Evolutionary conservation across 2,888 invertebrate genomes (phyloP), one percentile per base, ranked within the genome.

Genomic region (Strigamia maritima): DNA sequence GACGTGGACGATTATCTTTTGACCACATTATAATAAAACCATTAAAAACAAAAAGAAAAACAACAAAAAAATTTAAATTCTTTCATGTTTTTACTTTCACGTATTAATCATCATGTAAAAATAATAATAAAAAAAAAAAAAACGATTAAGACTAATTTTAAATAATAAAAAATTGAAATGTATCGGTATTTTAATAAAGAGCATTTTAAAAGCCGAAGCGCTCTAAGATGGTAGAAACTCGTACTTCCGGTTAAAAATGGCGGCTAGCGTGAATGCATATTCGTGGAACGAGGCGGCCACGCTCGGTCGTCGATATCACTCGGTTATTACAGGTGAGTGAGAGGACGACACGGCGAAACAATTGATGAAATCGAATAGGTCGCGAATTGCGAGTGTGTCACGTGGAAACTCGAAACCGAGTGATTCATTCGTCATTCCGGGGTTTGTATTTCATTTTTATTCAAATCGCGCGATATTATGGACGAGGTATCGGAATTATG

Each of bases 1-100:
- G 85, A 88, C 81, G 82, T 87, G n/a, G 82, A 84, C 38, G 82
- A 83, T 82, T 86, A 87, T 84, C 85, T 84, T 84, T 84, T 84
- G 4, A 49, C 16, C n/a, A 3, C 49, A n/a, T 14, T 77, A 74
- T 24, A n/a, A n/a, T n/a, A n/a, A n/a, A n/a, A n/a, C n/a, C n/a
- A n/a, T n/a, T n/a, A n/a, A n/a, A n/a, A n/a, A n/a, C n/a, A n/a
- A n/a, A n/a, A n/a, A n/a, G 24, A 49, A 49, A 49, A 14, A n/a
- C 16, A n/a, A n/a, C 3, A 2, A n/a, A n/a, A n/a, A 2, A n/a
- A n/a, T 6, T 6, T 49, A n/a, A 49, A 49, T 49, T 49, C n/a
- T n/a, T 49, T 49, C 49, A 49, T 49, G n/a, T 49, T 49, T 49
- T 49, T 49, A n/a, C 49, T 6, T n/a, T 49, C 49, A 49, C 49